Conservation (phyloP, 2,888 invertebrate species). For the Thelaira solivaga region DNA sequence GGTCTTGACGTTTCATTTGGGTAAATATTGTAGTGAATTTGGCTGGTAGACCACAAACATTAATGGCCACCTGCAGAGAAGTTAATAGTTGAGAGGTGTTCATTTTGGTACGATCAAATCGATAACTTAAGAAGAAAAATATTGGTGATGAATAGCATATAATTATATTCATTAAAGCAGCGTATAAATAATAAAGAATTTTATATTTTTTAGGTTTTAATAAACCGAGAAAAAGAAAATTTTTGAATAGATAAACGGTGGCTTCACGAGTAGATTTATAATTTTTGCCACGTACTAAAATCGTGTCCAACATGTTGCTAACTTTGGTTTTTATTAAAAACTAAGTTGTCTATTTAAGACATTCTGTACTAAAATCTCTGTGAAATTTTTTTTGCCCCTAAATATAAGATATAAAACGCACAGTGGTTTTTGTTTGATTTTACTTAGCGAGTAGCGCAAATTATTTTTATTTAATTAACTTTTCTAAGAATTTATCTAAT, state of each 20-base stretch:
- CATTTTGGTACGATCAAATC: conserved; percentile 40
- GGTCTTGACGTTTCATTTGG: conserved; percentile 40
- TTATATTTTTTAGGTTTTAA: neutral
- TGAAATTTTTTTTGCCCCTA: no score
- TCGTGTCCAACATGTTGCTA: conserved; percentile 14
- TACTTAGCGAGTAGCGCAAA: no score
- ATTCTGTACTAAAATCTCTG: no score
- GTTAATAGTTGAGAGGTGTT: conserved; percentile 64
- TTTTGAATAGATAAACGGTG: conserved; percentile 49
- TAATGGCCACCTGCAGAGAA: conserved; percentile 66
- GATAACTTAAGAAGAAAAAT: conserved; percentile 54
- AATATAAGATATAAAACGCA: no score
- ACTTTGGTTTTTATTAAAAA: neutral
- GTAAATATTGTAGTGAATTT: conserved; percentile 61
- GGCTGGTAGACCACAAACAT: conserved; percentile 61
- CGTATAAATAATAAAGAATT: conserved; percentile 44
- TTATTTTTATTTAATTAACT: no score
- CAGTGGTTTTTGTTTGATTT: no score
- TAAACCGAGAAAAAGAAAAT: conserved; percentile 48
- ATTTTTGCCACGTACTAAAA: neutral
- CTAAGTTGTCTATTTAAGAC: no score
- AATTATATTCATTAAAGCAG: conserved; percentile 19
- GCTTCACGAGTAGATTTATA: conserved; percentile 40
- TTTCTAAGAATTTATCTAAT: no score
- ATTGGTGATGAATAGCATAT: conserved; percentile 50